A percentile compares a stretch with the other conserved stretches of the same genome.
phyloP scores from a whole-genome alignment of 2,113 vertebrate species.

The Propithecus coquereli region DNA sequence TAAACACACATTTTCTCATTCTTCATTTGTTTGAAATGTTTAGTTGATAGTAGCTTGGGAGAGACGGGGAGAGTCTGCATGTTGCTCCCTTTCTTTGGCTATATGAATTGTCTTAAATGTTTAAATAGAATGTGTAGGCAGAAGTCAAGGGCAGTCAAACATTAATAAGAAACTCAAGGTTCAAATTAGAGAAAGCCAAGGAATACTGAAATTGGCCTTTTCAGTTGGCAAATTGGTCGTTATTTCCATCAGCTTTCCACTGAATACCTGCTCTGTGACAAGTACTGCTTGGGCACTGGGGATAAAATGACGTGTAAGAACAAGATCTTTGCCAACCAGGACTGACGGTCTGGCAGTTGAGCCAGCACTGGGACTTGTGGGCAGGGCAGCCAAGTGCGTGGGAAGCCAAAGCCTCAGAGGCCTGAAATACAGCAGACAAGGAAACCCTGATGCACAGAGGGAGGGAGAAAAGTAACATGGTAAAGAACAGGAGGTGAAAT shows the following conservation, averaged over 20 bases:
- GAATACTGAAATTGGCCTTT: not conserved
- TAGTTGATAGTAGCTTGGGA: not conserved
- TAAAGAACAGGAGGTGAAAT: not conserved
- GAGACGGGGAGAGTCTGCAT: not conserved
- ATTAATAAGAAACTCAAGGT: slow-evolving; percentile 18
- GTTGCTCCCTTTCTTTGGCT: not conserved
- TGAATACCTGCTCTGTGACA: not conserved
- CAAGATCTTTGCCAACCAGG: not conserved
- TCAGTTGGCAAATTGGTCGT: not conserved
- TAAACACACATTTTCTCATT: slow-evolving; percentile 12
- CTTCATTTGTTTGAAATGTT: slow-evolving; percentile 16
- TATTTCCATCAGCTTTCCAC: slow-evolving; percentile 24
- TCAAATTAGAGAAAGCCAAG: slow-evolving; percentile 32
- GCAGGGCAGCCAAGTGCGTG: not conserved
- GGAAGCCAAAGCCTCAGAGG: not conserved
- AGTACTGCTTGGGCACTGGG: not conserved
- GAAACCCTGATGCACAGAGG: not conserved
- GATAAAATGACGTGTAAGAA: slow-evolving; percentile 1
- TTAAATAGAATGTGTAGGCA: slow-evolving; percentile 14
- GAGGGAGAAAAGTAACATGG: not conserved
- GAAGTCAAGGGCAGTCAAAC: not conserved
- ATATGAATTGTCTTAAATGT: not conserved
- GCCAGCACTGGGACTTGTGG: not conserved
- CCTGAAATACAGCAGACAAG: not conserved
- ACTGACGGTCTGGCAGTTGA: not conserved